These are phyloP conservation scores for Forficula auricularia DNA, from an alignment of 1,140 invertebrate species.

Conservation along the genomic window DNA sequence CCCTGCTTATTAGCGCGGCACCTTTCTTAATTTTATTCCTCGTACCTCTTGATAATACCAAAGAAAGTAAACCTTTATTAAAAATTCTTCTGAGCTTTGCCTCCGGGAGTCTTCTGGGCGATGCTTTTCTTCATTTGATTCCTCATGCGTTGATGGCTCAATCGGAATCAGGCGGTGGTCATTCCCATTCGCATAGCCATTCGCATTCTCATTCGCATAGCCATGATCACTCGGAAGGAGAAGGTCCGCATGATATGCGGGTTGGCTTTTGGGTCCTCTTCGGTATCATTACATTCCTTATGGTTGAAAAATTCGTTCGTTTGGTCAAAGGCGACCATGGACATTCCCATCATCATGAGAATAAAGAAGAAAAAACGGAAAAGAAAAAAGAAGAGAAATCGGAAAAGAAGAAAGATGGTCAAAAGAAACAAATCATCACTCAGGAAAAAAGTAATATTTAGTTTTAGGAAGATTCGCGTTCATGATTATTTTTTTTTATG, in stretches of 20 bases:
- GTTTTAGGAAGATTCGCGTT: too few relatives aligned
- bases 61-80: constrained; percentile 62
- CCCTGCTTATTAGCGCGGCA: constrained; percentile 79
- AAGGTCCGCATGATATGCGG: constrained; percentile 46
- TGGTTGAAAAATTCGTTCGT: constrained; percentile 83
- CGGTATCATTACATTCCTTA: constrained; percentile 80
- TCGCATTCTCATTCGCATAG: constrained; percentile 30
- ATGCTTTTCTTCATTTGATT: constrained; percentile 92
- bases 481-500: too few relatives aligned
- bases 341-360: constrained; percentile 35
- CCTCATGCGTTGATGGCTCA: constrained; percentile 72
- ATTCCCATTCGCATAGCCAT: constrained; percentile 35
- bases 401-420: constrained; percentile 14
- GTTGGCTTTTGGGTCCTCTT: constrained; percentile 78
- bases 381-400: constrained; percentile 15
- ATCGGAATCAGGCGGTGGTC: constrained; percentile 26
- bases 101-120: constrained; percentile 82
- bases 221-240: constrained; percentile 28
- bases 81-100: constrained; percentile 87
- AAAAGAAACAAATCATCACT: constrained; percentile 8
- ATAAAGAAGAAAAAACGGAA: constrained; percentile 17
- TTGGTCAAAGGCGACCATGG: constrained; percentile 67
- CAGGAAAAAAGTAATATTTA: too few relatives aligned
- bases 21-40: constrained; percentile 87
- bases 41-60: constrained; percentile 77